Percentiles rank a stretch among this genome's conserved stretches.
These are phyloP conservation scores for Grantiella picta DNA, from an alignment of 2,113 vertebrate genomes.

Conservation along the genomic window DNA sequence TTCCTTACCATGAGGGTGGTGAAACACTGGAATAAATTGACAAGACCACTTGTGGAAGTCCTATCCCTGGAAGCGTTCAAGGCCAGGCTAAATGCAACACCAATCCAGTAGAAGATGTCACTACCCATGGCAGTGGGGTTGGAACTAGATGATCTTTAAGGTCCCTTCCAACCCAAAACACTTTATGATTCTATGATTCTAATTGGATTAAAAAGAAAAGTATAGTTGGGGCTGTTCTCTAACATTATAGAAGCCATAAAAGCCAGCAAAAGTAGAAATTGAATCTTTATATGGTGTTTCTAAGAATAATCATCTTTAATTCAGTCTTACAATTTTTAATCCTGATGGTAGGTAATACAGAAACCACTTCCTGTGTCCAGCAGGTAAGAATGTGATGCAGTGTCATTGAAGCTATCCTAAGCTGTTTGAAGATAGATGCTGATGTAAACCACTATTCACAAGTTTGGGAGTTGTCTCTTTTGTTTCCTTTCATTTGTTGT, in stretches of 20 bases:
- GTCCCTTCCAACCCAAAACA: background rate
- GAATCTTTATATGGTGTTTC: background rate
- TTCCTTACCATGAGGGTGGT: background rate
- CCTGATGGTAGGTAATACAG: background rate
- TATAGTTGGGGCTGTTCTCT: background rate
- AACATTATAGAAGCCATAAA: background rate
- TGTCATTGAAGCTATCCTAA: background rate
- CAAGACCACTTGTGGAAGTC: background rate
- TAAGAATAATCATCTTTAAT: background rate
- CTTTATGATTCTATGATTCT: background rate
- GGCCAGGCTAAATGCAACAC: background rate
- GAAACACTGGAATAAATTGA: background rate
- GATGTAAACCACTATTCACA: fast-evolving
- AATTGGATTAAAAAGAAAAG: background rate
- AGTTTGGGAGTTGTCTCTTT: background rate
- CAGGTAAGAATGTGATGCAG: fast-evolving
- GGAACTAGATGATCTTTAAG: background rate
- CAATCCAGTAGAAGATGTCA: background rate
- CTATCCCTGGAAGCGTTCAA: background rate
- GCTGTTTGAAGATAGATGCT: background rate
- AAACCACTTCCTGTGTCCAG: background rate
- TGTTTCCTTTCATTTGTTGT: background rate
- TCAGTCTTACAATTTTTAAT: background rate
- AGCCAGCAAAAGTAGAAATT: background rate
- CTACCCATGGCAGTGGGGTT: background rate